These are phyloP conservation scores for Bombus difficillimus DNA, from an alignment of 1,140 invertebrate genomes.

Conservation along the genomic window DNA sequence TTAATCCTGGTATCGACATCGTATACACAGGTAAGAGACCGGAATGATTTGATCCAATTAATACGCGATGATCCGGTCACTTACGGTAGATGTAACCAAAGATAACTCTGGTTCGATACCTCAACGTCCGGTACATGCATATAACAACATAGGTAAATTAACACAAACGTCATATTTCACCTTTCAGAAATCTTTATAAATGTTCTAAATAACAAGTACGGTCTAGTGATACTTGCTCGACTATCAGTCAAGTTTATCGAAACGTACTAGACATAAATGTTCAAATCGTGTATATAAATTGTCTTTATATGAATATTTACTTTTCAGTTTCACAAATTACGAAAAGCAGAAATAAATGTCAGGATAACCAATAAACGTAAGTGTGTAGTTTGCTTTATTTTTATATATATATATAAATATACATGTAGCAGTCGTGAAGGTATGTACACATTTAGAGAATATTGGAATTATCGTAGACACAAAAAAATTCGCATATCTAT, in stretches of 20 bases:
- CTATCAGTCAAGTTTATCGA: no score
- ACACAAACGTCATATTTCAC: neutral
- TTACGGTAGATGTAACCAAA: slow-evolving; percentile 39
- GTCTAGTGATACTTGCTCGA: neutral
- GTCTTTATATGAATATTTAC: neutral
- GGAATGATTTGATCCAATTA: slow-evolving; percentile 50
- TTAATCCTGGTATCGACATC: slow-evolving; percentile 28
- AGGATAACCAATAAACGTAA: slow-evolving; percentile 37
- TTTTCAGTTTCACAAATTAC: no score
- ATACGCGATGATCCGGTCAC: slow-evolving; percentile 32
- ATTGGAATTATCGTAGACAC: slow-evolving; percentile 26
- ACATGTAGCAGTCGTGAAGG: slow-evolving; percentile 65
- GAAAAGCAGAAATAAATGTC: neutral
- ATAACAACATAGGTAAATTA: neutral
- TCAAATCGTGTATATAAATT: no score
- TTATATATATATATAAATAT: slow-evolving; percentile 71
- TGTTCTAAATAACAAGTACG: neutral
- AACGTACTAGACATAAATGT: neutral
- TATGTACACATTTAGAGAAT: slow-evolving; percentile 49
- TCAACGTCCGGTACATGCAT: neutral
- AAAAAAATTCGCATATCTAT: slow-evolving; percentile 12
- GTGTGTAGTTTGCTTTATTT: slow-evolving; percentile 64
- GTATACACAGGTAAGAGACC: slow-evolving; percentile 38
- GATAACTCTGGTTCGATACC: slow-evolving; percentile 46
- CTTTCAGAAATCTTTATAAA: neutral